These are phyloP conservation scores for Pachymerium ferrugineum DNA, from an alignment of 2,888 invertebrate genomes.

Conservation along the genomic window DNA sequence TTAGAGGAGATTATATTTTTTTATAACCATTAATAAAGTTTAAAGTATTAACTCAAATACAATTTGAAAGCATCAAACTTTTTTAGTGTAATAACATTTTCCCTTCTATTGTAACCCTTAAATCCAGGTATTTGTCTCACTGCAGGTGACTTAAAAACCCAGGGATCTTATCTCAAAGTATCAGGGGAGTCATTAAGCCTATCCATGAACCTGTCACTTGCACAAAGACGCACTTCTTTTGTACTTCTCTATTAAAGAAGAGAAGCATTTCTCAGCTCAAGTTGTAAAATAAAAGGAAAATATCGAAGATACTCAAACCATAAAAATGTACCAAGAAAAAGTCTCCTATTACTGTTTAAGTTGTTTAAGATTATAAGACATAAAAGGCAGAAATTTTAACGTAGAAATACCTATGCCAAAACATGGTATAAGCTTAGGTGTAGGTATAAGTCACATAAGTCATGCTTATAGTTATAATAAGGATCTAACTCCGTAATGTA, in stretches of 20 bases:
- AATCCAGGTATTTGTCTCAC: conserved; percentile 13
- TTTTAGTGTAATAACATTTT: neutral
- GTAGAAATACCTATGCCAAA: too few relatives aligned
- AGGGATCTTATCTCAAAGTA: neutral
- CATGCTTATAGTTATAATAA: too few relatives aligned
- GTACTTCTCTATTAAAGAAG: neutral
- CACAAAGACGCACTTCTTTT: conserved; percentile 4
- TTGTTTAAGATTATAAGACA: too few relatives aligned
- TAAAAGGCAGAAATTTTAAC: too few relatives aligned
- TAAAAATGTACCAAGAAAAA: too few relatives aligned
- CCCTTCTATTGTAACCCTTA: neutral
- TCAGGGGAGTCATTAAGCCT: conserved; percentile 9
- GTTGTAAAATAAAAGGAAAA: too few relatives aligned
- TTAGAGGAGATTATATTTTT: too few relatives aligned
- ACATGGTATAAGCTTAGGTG: too few relatives aligned
- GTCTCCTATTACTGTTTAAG: too few relatives aligned
- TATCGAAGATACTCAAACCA: too few relatives aligned
- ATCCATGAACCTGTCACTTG: conserved; percentile 1
- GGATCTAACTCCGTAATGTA: too few relatives aligned
- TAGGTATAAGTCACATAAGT: too few relatives aligned
- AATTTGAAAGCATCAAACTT: neutral
- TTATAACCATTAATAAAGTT: neutral
- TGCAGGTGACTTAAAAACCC: neutral
- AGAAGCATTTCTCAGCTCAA: neutral
- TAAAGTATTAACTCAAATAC: neutral